Conservation (phyloP, 1,140 invertebrate species). For the Drosophila pandora region DNA sequence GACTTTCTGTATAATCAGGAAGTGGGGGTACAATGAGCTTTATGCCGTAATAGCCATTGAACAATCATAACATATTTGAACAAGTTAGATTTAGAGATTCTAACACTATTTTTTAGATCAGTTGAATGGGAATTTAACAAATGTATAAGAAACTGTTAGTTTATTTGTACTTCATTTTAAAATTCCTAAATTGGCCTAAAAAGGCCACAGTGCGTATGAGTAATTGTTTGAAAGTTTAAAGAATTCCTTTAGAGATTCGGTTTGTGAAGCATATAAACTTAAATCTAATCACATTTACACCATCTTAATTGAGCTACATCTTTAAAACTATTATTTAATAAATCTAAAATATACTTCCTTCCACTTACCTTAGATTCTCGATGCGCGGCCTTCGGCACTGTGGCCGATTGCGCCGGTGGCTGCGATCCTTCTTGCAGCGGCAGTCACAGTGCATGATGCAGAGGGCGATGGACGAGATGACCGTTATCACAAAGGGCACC, state of each 20-base stretch:
- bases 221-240: background rate
- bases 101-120: too few species aligned
- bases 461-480: constrained; percentile 91
- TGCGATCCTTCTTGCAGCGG: constrained; percentile 85
- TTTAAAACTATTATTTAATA: too few species aligned
- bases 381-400: constrained; percentile 85
- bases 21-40: background rate
- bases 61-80: too few species aligned
- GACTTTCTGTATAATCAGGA: background rate
- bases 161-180: too few species aligned
- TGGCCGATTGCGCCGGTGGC: constrained; percentile 83
- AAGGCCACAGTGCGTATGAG: background rate
- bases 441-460: constrained; percentile 94
- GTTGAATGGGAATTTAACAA: too few species aligned
- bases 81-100: too few species aligned
- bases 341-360: too few species aligned
- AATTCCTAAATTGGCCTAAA: too few species aligned
- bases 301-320: too few species aligned
- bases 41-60: too few species aligned
- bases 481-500: constrained; percentile 91
- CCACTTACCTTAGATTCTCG: constrained; percentile 86
- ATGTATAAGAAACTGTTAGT: too few species aligned
- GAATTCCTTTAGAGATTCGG: background rate
- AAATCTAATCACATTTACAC: too few species aligned
- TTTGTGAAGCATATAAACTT: background rate